These are phyloP conservation scores for Spheniscus humboldti DNA, from an alignment of 2,797 vertebrate species.

Conservation along the genomic window DNA sequence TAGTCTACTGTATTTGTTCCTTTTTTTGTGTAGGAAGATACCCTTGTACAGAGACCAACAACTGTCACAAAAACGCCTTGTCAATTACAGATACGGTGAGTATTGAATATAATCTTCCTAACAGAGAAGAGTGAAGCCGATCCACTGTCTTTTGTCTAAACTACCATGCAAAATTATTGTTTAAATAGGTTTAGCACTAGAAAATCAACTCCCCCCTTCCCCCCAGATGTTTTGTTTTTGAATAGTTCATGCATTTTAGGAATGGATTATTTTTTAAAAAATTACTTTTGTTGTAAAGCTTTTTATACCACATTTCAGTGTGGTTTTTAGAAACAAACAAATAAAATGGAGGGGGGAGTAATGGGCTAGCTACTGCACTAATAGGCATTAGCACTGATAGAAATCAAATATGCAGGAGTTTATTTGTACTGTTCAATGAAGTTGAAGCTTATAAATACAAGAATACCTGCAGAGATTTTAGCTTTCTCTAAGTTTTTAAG, in stretches of 20 bases:
- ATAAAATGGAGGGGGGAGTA: neutral
- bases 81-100: neutral
- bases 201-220: neutral
- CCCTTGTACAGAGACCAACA: neutral
- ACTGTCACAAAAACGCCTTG: neutral
- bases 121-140: neutral
- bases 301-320: neutral
- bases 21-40: neutral
- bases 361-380: neutral
- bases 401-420: neutral
- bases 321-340: neutral
- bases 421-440: neutral
- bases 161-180: neutral
- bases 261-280: neutral
- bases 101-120: neutral
- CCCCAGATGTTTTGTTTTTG: accelerated
- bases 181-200: neutral
- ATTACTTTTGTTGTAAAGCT: neutral
- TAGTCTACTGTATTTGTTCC: neutral
- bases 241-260: neutral
- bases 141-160: neutral
- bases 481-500: neutral
- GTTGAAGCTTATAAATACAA: neutral
- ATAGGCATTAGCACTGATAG: neutral
- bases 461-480: neutral